phyloP scores from a whole-genome alignment of 2,797 vertebrate genomes.

The Nyctibius grandis region DNA sequence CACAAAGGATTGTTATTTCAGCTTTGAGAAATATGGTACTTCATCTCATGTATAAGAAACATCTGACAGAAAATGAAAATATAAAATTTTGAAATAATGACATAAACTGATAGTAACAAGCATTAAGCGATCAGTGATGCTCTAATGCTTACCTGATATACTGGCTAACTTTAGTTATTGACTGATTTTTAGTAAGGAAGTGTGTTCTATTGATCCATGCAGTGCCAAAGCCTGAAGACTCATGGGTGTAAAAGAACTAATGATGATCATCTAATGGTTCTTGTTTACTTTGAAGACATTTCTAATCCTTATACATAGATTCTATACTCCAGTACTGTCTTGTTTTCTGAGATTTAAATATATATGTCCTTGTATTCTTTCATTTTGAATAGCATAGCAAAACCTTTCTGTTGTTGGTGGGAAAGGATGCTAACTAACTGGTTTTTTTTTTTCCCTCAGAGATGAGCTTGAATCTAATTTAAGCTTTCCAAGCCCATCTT shows the following conservation, averaged over 20 bases:
- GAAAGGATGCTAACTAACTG: neutral
- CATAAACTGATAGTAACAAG: neutral
- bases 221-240: neutral
- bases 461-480: neutral
- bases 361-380: neutral
- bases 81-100: neutral
- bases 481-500: neutral
- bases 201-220: neutral
- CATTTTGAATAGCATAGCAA: neutral
- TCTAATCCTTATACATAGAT: neutral
- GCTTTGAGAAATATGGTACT: neutral
- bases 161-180: neutral
- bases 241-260: neutral
- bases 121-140: neutral
- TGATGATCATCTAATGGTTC: neutral
- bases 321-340: fast-evolving
- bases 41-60: neutral
- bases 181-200: neutral
- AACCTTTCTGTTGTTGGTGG: neutral
- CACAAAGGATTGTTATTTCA: neutral
- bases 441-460: neutral
- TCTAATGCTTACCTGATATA: neutral
- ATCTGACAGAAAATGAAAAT: neutral
- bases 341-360: neutral
- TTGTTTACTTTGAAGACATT: neutral